Percentiles rank a stretch among this genome's conserved stretches.
Conservation (phyloP, 2,113 vertebrate genomes). For the Barnardius zonarius region DNA sequence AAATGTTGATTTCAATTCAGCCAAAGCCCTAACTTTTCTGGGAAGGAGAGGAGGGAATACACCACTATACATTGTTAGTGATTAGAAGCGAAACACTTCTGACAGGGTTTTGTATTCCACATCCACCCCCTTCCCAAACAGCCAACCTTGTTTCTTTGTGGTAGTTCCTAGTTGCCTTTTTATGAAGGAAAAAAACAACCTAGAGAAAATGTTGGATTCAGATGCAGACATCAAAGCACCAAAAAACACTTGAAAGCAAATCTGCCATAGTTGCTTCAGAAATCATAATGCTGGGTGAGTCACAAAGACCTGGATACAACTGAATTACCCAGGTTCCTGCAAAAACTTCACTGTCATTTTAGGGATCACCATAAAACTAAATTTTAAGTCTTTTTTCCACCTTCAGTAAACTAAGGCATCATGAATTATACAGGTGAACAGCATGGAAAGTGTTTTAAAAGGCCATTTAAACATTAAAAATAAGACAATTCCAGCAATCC, state of each 20-base stretch:
- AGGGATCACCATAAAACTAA: not conserved
- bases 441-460: not conserved
- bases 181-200: not conserved
- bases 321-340: not conserved
- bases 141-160: not conserved
- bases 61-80: not conserved
- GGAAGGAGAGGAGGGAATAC: not conserved
- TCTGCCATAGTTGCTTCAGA: not conserved
- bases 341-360: not conserved
- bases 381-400: not conserved
- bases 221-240: constrained; percentile 26
- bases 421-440: not conserved
- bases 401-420: not conserved
- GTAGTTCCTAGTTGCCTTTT: not conserved
- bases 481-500: not conserved
- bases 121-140: not conserved
- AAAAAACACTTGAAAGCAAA: constrained; percentile 13
- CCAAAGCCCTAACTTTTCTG: not conserved
- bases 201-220: not conserved
- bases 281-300: not conserved
- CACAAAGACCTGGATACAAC: constrained; percentile 13
- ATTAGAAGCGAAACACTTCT: not conserved
- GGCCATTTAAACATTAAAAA: constrained; percentile 16
- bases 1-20: not conserved
- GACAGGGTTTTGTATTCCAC: not conserved